phyloP scores from a whole-genome alignment of 2,888 invertebrate genomes.

The Plebejus argus region DNA sequence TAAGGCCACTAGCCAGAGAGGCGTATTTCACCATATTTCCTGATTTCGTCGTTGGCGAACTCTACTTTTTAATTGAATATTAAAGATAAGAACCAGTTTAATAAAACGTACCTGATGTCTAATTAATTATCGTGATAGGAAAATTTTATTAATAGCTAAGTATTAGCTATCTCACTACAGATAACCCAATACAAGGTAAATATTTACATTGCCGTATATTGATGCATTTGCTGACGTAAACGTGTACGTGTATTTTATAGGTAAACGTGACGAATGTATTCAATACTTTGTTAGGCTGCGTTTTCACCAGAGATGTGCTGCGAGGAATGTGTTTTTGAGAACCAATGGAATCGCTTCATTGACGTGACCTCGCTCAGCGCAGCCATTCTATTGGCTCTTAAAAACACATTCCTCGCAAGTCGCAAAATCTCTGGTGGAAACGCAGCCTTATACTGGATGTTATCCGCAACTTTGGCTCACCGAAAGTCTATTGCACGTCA shows the following conservation, averaged over 20 bases:
- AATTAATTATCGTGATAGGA: conserved; percentile 10
- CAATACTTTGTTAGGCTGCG: neutral
- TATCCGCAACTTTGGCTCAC: neutral
- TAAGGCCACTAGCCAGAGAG: neutral
- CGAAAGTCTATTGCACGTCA: too few relatives aligned
- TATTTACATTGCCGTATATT: conserved; percentile 5
- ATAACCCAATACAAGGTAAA: neutral
- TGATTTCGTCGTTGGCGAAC: neutral
- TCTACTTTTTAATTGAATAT: neutral
- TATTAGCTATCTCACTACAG: neutral
- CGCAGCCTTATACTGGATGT: neutral
- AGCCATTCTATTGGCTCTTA: too few relatives aligned
- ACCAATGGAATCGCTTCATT: too few relatives aligned
- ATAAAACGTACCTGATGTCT: neutral
- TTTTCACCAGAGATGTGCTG: too few relatives aligned
- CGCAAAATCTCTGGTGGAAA: too few relatives aligned
- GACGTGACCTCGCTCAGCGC: too few relatives aligned
- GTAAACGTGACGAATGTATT: neutral
- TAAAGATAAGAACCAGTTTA: conserved; percentile 1
- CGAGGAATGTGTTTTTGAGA: too few relatives aligned
- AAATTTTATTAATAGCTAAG: conserved; percentile 9
- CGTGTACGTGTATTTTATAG: neutral
- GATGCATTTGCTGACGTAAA: neutral
- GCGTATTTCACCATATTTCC: neutral
- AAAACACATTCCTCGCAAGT: too few relatives aligned